A percentile compares a stretch with the other conserved stretches of the same genome.
Conservation (phyloP, 1,140 invertebrate species). For the Magallana ariakensis region DNA sequence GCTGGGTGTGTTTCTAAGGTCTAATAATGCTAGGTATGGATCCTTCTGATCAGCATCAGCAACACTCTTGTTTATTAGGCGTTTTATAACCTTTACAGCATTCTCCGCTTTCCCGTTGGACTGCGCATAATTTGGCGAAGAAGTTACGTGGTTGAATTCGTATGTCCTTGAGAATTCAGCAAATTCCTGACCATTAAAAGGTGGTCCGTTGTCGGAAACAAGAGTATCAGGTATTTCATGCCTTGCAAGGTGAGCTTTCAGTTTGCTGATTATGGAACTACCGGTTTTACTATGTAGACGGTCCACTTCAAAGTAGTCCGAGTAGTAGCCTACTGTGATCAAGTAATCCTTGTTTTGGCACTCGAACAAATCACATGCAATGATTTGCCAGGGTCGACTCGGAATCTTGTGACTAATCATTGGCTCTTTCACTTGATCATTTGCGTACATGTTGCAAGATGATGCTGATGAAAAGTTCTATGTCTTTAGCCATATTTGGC, state of each 20-base stretch:
- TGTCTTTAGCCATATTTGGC: too few species aligned
- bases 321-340: not conserved
- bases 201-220: slow-evolving; percentile 6
- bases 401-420: too few species aligned
- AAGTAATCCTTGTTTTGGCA: slow-evolving; percentile 12
- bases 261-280: slow-evolving; percentile 52
- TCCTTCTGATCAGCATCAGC: slow-evolving; percentile 52
- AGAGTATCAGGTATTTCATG: slow-evolving; percentile 59
- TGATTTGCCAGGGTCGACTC: too few species aligned
- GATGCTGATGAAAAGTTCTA: too few species aligned
- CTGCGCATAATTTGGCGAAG: slow-evolving; percentile 45
- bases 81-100: slow-evolving; percentile 52
- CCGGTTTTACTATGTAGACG: slow-evolving; percentile 50
- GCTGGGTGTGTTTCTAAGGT: slow-evolving; percentile 57
- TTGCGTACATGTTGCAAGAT: too few species aligned
- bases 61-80: slow-evolving; percentile 53
- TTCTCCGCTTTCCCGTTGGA: slow-evolving; percentile 52
- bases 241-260: slow-evolving; percentile 58
- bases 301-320: slow-evolving; percentile 56
- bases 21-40: slow-evolving; percentile 58
- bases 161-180: not conserved
- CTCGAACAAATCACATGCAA: too few species aligned
- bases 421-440: too few species aligned
- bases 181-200: slow-evolving; percentile 52
- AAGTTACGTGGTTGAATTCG: slow-evolving; percentile 23